phyloP scores from a whole-genome alignment of 2,113 vertebrate genomes.

The Protobothrops flavoviridis region DNA sequence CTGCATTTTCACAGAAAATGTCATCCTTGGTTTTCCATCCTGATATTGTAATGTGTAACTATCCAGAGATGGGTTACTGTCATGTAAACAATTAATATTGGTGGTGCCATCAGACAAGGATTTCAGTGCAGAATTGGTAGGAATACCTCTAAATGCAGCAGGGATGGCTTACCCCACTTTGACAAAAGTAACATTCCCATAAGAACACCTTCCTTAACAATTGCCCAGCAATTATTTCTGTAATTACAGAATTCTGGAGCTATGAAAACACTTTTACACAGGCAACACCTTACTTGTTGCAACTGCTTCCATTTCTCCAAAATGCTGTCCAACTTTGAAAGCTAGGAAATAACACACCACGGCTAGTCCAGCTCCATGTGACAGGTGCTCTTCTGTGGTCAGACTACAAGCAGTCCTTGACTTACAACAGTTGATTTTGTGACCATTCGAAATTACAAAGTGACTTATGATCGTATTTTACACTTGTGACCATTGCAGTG shows the following conservation, averaged over 20 bases:
- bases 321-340: no score
- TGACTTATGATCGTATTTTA: background rate
- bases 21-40: background rate
- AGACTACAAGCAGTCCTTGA: background rate
- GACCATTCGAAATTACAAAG: background rate
- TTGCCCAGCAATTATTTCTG: background rate
- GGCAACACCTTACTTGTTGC: background rate
- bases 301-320: background rate
- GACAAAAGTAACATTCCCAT: background rate
- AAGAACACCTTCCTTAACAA: background rate
- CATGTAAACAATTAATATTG: background rate
- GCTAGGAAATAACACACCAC: no score
- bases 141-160: background rate
- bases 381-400: background rate
- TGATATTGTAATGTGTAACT: background rate
- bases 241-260: background rate
- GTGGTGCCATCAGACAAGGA: background rate
- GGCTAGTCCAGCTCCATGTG: background rate
- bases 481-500: background rate
- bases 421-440: background rate
- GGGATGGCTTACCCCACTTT: background rate
- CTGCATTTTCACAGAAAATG: background rate
- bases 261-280: background rate
- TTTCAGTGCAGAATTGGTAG: background rate
- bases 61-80: background rate